Base-by-base conservation (phyloP, 2,113 vertebrate genomes). In the Synchiropus splendidus region DNA sequence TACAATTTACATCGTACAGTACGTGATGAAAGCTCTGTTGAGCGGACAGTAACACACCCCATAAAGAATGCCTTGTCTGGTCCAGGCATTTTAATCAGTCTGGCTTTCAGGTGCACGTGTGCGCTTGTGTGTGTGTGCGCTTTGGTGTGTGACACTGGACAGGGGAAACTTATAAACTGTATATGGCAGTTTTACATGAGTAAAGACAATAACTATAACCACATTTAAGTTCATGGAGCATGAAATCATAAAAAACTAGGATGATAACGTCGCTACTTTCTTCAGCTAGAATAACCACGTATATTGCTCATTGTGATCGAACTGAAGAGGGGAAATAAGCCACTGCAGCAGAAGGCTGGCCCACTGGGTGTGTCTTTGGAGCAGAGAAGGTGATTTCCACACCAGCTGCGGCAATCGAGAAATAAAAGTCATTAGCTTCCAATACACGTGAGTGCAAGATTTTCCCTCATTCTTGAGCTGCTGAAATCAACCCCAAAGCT, bases 331-430 rank as follows among this genome's bases (percentile, higher is more conserved):
- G 39, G 40, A 37, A 48, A 53, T 36, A 63, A 44, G 42, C 65
- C 41, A 44, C 46, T 44, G 41, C 21, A 5, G 4, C 31, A 17
- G 4, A 11, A 41, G 36, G 18, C 51, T 51, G 47, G 47, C 40
- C 43, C 43, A 51, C 48, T 51, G 56, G 57, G 58, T 9, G 51
- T 50, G 61, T 54, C 55, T 42, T 12, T 54, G 45, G 56, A 66
- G 36, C 41, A 43, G 41, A 66, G 50, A 21, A 18, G 56, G 66
- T 72, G 59, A 58, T 77, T 77, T 67, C 64, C 61, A 60, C 48
- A 54, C 44, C 5, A 31, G 31, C 50, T 48, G n/a, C n/a, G 9
- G 32, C 12, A 42, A 45, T 18, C 17, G 31, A 32, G 45, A 63
- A 56, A 62, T 36, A 47, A 61, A 59, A 43, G 18, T 31, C 60